These are phyloP conservation scores for Sericinus montela DNA, from an alignment of 2,888 invertebrate genomes.

Conservation along the genomic window DNA sequence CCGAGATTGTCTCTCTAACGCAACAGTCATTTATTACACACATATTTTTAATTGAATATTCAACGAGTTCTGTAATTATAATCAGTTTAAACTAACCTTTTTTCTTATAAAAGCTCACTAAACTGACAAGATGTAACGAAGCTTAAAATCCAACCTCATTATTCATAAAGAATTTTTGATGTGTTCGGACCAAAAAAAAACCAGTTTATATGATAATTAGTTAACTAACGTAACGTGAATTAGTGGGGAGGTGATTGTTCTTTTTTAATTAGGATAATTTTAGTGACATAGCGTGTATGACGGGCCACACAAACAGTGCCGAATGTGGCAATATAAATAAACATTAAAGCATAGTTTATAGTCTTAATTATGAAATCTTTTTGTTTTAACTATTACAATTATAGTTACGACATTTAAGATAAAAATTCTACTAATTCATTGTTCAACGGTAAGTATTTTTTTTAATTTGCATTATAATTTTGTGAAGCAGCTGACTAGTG, in stretches of 20 bases:
- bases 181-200: slow-evolving; percentile 53
- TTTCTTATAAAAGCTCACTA: slow-evolving; percentile 45
- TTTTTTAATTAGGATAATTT: slow-evolving; percentile 26
- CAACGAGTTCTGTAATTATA: slow-evolving; percentile 38
- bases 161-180: slow-evolving; percentile 66
- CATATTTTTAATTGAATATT: slow-evolving; percentile 38
- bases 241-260: slow-evolving; percentile 54
- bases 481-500: no score
- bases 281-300: slow-evolving; percentile 19
- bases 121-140: slow-evolving; percentile 61
- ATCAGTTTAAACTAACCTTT: slow-evolving; percentile 39
- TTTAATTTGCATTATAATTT: no score
- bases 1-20: neutral
- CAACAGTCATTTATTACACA: slow-evolving; percentile 26
- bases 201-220: slow-evolving; percentile 63
- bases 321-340: slow-evolving; percentile 13
- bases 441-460: no score
- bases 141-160: slow-evolving; percentile 67
- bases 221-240: slow-evolving; percentile 30
- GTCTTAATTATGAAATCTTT: slow-evolving; percentile 4
- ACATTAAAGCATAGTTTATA: slow-evolving; percentile 5
- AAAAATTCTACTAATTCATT: neutral
- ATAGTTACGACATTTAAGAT: neutral
- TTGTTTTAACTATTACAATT: neutral
- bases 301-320: slow-evolving; percentile 13